Percentiles rank a stretch among this genome's conserved stretches.
phyloP scores from a whole-genome alignment of 1,140 invertebrate species.

The Bombus waltoni region DNA sequence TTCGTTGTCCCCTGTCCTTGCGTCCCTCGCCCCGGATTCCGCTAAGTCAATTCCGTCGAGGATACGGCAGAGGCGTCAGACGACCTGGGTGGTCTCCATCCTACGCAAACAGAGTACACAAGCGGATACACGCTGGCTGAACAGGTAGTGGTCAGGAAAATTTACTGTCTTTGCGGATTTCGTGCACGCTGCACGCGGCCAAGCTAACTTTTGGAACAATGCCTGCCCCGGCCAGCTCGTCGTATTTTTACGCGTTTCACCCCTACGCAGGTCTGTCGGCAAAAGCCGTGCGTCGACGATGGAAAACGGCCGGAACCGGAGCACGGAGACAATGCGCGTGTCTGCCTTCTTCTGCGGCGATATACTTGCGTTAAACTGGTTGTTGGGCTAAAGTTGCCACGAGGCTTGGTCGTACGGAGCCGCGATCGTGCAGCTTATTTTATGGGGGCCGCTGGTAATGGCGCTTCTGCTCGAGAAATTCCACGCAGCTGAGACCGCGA shows the following conservation, averaged over 20 bases:
- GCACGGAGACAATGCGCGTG: conserved; percentile 13
- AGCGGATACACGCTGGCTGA: conserved; percentile 56
- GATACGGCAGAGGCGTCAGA: conserved; percentile 73
- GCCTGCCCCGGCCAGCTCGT: not conserved
- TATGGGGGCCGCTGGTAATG: conserved; percentile 38
- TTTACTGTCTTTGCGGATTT: conserved; percentile 78
- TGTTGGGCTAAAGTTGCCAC: too few species aligned
- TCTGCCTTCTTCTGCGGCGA: not conserved
- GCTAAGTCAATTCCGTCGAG: conserved; percentile 75
- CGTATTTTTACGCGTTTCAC: conserved; percentile 35
- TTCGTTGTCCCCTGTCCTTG: conserved; percentile 23
- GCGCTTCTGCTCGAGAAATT: conserved; percentile 8
- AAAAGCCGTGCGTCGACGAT: not conserved
- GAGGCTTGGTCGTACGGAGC: not conserved
- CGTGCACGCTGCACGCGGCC: conserved; percentile 28
- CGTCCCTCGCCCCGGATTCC: conserved; percentile 69
- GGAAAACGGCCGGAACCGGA: not conserved
- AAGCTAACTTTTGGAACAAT: not conserved
- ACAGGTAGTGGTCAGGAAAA: conserved; percentile 75
- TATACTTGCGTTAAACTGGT: conserved; percentile 17
- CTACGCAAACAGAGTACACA: conserved; percentile 77
- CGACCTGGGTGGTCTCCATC: conserved; percentile 78
- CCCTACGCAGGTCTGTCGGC: not conserved
- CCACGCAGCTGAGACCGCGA: conserved; percentile 4
- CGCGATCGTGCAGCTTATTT: conserved; percentile 30